Evolutionary conservation across 2,113 vertebrate genomes (phyloP).

Genomic region (Acanthisitta chloris): DNA sequence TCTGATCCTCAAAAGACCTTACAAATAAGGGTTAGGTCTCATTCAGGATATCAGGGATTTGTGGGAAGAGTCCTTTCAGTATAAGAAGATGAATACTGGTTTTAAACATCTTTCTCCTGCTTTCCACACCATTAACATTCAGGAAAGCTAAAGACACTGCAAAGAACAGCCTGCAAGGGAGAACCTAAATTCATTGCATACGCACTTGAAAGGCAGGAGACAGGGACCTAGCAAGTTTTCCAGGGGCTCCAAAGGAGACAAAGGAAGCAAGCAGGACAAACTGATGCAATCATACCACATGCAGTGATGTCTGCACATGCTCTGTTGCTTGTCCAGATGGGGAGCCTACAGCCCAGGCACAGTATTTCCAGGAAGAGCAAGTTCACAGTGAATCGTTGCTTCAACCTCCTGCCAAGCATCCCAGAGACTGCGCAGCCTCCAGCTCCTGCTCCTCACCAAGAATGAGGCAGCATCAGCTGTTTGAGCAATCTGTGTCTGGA

Average conservation of each 20-base stretch:
- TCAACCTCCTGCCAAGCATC: background rate
- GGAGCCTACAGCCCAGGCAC: background rate
- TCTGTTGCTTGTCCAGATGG: background rate
- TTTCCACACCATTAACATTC: background rate
- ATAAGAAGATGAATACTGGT: background rate
- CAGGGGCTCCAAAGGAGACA: background rate
- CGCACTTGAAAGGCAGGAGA: background rate
- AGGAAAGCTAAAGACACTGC: background rate
- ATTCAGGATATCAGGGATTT: background rate
- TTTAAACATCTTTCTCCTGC: background rate
- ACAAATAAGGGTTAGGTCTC: background rate
- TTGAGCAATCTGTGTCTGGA: background rate
- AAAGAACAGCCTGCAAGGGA: background rate
- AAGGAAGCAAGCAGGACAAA: background rate
- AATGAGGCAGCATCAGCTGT: rapidly evolving
- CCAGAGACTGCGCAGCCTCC: background rate
- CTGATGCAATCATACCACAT: rapidly evolving
- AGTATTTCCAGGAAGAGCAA: background rate
- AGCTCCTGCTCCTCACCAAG: background rate
- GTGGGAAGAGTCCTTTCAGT: background rate
- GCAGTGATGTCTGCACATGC: background rate
- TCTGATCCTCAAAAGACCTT: background rate
- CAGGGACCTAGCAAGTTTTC: background rate
- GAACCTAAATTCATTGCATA: background rate
- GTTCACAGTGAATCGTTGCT: rapidly evolving